A percentile compares a stretch with the other conserved stretches of the same genome.
Evolutionary conservation across 1,140 invertebrate species (phyloP).

Genomic region (Cryptotermes secundus): DNA sequence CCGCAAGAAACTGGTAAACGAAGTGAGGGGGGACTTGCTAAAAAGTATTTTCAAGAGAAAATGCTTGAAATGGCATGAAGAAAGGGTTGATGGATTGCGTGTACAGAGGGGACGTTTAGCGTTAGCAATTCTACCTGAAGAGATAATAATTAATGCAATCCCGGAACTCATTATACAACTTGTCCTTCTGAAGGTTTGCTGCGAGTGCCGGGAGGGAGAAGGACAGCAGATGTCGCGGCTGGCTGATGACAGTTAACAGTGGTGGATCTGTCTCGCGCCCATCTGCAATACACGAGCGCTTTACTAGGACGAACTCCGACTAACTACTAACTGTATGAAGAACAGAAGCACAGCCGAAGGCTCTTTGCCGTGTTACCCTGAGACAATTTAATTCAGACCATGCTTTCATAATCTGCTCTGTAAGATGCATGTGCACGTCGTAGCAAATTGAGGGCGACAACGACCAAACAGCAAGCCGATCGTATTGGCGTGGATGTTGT

Average conservation of each 20-base stretch:
- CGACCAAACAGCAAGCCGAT: no score
- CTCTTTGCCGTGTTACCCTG: no score
- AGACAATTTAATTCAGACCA: no score
- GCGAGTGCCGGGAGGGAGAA: background rate
- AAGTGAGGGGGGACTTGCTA: background rate
- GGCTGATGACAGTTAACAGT: constrained; percentile 8
- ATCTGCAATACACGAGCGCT: no score
- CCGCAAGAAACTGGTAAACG: background rate
- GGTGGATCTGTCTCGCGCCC: background rate
- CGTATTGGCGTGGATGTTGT: no score
- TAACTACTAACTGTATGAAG: no score
- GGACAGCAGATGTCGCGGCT: background rate
- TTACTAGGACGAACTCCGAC: no score
- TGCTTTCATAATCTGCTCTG: no score
- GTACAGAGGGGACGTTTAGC: background rate
- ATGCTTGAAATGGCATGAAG: background rate
- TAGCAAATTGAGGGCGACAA: no score
- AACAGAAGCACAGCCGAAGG: no score
- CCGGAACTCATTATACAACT: constrained; percentile 2
- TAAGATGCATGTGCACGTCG: no score
- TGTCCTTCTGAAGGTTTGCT: background rate
- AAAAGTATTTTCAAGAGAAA: constrained; percentile 1
- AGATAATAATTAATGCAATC: background rate
- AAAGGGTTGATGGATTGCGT: background rate
- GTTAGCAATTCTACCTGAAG: constrained; percentile 5